Base-by-base conservation (phyloP, 2,113 vertebrate genomes). In the Jaculus jaculus region DNA sequence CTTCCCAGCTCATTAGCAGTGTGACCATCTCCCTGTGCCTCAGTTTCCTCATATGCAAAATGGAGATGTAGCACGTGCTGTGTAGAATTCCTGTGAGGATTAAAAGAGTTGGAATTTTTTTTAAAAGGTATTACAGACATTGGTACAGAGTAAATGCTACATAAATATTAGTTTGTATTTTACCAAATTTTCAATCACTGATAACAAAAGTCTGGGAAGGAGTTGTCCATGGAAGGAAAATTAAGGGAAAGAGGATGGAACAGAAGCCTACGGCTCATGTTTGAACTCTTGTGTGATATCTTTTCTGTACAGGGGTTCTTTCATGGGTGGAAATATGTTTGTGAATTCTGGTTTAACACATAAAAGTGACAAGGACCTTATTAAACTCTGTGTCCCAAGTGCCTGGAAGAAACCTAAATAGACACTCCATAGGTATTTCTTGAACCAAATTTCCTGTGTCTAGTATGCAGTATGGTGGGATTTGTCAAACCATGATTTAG, bases 271-370 rank as follows among this genome's bases (percentile, higher is more conserved):
- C 28, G 47, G 68, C 37, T 69, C 51, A 73, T 63, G 12, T 77
- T n/a, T 85, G 82, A 66, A 77, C 28, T 65, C 69, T 12, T n/a
- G 3, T 34, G 58, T 21, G 58, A 47, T 77, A 77, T 81, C 47
- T 85, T 83, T 37, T 74, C 61, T 83, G 34, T 51, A 30, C 42
- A 85, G 71, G 92, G 81, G 75, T 82, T 92, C 16, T 54, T 81
- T n/a, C 82, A 21, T 75, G 63, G 26, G 1, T 58, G 2, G 32
- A 82, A 93, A 88, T 13, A 91, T 68, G 26, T 83, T 34, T 82
- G 47, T 75, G 51, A 84, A 16, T 68, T 84, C 7, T 73, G 78
- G 71, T 80, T 74, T 2, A 32, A 58, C 18, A 39, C 17, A 26
- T 10, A 20, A 32, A 37, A 74, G 17, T 60, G 42, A 65, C 42